Percentiles rank a stretch among this genome's conserved stretches.
These are phyloP conservation scores for Andrena flavipes DNA, from an alignment of 2,888 invertebrate species.

Conservation along the genomic window DNA sequence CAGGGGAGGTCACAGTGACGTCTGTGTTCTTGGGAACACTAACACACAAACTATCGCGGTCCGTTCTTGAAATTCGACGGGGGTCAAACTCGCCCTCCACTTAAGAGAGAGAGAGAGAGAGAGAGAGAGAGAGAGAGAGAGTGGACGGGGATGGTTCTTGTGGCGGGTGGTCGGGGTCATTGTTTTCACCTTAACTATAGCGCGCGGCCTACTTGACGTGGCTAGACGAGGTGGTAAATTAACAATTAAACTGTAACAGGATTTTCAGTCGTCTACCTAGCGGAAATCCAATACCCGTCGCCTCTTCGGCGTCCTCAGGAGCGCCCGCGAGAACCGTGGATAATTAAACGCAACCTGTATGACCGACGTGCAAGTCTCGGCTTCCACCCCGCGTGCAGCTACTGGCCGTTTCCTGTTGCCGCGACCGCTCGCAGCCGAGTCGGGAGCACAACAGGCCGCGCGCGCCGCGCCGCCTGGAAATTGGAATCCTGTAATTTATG, in stretches of 20 bases:
- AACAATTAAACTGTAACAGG: constrained; percentile 80
- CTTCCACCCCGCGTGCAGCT: constrained; percentile 27
- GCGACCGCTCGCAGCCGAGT: constrained; percentile 13
- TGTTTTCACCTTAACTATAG: constrained; percentile 64
- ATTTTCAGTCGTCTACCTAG: constrained; percentile 72
- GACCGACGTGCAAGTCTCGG: constrained; percentile 65
- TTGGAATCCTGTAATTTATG: constrained; percentile 82
- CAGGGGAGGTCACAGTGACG: neutral
- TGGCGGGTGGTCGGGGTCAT: constrained; percentile 40
- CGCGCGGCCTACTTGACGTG: constrained; percentile 48
- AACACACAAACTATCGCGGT: constrained; percentile 50
- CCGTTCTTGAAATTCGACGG: constrained; percentile 40
- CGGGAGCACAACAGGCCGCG: constrained; percentile 49
- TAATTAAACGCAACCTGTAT: constrained; percentile 76
- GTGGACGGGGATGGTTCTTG: neutral
- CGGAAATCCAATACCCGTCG: constrained; percentile 68
- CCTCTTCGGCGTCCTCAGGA: constrained; percentile 55
- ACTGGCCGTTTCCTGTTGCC: constrained; percentile 33
- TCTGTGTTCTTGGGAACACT: neutral
- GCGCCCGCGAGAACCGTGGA: constrained; percentile 60
- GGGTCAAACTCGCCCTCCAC: constrained; percentile 51
- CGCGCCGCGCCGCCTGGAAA: constrained; percentile 73
- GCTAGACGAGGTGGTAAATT: constrained; percentile 74
- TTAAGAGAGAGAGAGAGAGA: neutral
- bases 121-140: constrained; percentile 3